These are phyloP conservation scores for Drosophila melanogaster DNA, from an alignment of 1,140 invertebrate genomes.

Conservation along the genomic window Release_6_plus_ISO1_MT NT_037436.4:19336501-19337000, in stretches of 20 bases:
- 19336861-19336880: too few species aligned
- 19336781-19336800: too few species aligned
- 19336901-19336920: background rate
- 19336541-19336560: slow-evolving; percentile 48
- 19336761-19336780: too few species aligned
- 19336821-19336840: too few species aligned
- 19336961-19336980: slow-evolving; percentile 34
- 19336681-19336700: too few species aligned
- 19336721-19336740: too few species aligned
- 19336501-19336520: slow-evolving; percentile 18
- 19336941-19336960: slow-evolving; percentile 33
- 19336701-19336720: too few species aligned
- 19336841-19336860: too few species aligned
- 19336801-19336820: too few species aligned
- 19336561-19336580: background rate
- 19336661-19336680: too few species aligned
- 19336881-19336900: background rate
- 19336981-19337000: slow-evolving; percentile 24
- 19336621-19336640: background rate
- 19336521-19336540: slow-evolving; percentile 41
- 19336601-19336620: background rate
- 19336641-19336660: background rate
- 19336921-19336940: background rate
- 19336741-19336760: background rate
- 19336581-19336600: background rate